phyloP scores from a whole-genome alignment of 2,113 vertebrate species.

The Addax nasomaculatus region DNA sequence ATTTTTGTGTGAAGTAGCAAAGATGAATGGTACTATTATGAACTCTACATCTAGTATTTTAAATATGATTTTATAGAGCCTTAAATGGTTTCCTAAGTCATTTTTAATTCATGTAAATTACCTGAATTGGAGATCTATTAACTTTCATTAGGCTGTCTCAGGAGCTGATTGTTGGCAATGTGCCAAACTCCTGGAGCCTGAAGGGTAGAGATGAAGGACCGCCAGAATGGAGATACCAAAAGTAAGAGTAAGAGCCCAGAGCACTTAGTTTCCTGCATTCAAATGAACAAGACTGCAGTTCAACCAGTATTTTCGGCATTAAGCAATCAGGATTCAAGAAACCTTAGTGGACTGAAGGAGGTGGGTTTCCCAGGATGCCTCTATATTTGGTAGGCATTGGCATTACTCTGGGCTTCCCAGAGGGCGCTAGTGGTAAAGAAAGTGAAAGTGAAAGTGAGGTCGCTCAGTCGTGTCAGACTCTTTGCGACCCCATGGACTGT shows the following conservation, averaged over 20 bases:
- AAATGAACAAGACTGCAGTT: not conserved
- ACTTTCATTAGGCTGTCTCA: constrained; percentile 62
- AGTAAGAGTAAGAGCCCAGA: not conserved
- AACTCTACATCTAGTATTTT: constrained; percentile 63
- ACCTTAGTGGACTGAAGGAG: not conserved
- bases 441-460: too few relatives aligned
- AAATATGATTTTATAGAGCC: constrained; percentile 66
- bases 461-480: too few relatives aligned
- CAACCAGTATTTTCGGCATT: not conserved
- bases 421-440: not conserved
- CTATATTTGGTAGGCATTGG: not conserved
- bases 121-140: constrained; percentile 64
- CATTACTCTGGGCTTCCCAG: not conserved
- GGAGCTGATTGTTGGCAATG: constrained; percentile 22
- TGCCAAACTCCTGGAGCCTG: constrained; percentile 19
- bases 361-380: not conserved
- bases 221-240: not conserved
- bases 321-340: not conserved
- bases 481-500: too few relatives aligned
- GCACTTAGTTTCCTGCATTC: not conserved
- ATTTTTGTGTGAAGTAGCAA: constrained; percentile 45
- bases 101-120: constrained; percentile 76
- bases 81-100: constrained; percentile 67
- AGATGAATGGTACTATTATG: constrained; percentile 42
- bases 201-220: not conserved